These are phyloP conservation scores for Oncopeltus fasciatus DNA, from an alignment of 1,140 invertebrate species.

Conservation along the genomic window DNA sequence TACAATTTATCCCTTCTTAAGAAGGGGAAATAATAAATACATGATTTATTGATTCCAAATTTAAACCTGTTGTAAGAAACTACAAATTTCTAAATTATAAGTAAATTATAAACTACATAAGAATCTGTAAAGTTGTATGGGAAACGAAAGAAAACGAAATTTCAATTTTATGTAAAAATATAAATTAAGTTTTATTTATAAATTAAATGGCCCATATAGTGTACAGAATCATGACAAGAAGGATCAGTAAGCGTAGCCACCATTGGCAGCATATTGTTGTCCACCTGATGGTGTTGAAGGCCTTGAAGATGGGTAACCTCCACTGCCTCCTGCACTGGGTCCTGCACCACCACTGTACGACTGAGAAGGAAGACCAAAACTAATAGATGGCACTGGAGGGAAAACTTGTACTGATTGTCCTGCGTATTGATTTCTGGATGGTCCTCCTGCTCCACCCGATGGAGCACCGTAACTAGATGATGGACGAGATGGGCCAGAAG, in stretches of 20 bases:
- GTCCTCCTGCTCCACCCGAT: background rate
- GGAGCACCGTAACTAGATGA: constrained; percentile 9
- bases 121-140: too few species aligned
- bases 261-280: constrained; percentile 18
- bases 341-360: background rate
- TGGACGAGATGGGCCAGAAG: background rate
- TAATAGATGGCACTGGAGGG: constrained; percentile 10
- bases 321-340: background rate
- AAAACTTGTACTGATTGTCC: constrained; percentile 8
- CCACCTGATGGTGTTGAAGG: background rate
- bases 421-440: background rate
- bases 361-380: constrained; percentile 14
- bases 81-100: too few species aligned
- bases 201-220: constrained; percentile 3
- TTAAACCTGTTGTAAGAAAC: too few species aligned
- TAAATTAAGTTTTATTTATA: background rate
- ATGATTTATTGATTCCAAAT: too few species aligned
- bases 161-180: background rate
- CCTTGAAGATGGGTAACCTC: background rate
- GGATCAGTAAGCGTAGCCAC: constrained; percentile 20
- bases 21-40: too few species aligned
- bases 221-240: background rate
- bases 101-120: too few species aligned
- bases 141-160: too few species aligned
- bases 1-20: too few species aligned